These are phyloP conservation scores for Chymomyza costata DNA, from an alignment of 1,140 invertebrate species.

Conservation along the genomic window DNA sequence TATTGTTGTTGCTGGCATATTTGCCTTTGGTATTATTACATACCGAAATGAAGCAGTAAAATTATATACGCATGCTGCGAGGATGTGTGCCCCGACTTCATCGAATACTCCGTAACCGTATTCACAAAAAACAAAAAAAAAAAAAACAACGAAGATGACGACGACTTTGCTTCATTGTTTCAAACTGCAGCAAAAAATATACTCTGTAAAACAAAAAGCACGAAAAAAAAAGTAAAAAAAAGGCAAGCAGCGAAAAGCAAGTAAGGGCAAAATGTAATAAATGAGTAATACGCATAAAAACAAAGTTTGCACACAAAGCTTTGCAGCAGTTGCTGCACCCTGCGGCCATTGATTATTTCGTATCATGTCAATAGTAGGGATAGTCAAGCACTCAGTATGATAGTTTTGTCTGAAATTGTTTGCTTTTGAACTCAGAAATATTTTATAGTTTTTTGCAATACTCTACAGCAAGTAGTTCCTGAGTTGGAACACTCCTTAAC, in stretches of 20 bases:
- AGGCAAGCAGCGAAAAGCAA: too few relatives aligned
- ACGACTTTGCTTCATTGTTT: conserved; percentile 46
- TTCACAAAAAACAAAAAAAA: conserved; percentile 8
- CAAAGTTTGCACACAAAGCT: conserved; percentile 44
- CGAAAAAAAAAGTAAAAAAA: too few relatives aligned
- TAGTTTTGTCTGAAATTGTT: too few relatives aligned
- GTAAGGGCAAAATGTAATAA: too few relatives aligned
- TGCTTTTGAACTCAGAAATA: too few relatives aligned
- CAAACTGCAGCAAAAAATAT: conserved; percentile 50
- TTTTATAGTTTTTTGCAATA: too few relatives aligned
- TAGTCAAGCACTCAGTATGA: too few relatives aligned
- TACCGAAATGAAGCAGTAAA: conserved; percentile 56
- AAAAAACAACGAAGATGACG: too few relatives aligned
- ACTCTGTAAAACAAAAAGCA: too few relatives aligned
- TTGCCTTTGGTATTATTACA: conserved; percentile 51
- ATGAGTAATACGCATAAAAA: conserved; percentile 56
- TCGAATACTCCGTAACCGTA: neutral
- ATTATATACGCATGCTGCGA: conserved; percentile 38
- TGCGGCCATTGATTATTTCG: conserved; percentile 15
- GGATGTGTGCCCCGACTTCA: conserved; percentile 8
- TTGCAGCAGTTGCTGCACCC: conserved; percentile 4
- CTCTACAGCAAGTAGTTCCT: too few relatives aligned
- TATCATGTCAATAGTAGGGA: too few relatives aligned
- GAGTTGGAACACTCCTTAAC: too few relatives aligned
- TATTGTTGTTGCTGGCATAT: conserved; percentile 24